A percentile compares a stretch with the other conserved stretches of the same genome.
These are phyloP conservation scores for Ceyx erithaca DNA, from an alignment of 2,797 vertebrate species.

Conservation along the genomic window DNA sequence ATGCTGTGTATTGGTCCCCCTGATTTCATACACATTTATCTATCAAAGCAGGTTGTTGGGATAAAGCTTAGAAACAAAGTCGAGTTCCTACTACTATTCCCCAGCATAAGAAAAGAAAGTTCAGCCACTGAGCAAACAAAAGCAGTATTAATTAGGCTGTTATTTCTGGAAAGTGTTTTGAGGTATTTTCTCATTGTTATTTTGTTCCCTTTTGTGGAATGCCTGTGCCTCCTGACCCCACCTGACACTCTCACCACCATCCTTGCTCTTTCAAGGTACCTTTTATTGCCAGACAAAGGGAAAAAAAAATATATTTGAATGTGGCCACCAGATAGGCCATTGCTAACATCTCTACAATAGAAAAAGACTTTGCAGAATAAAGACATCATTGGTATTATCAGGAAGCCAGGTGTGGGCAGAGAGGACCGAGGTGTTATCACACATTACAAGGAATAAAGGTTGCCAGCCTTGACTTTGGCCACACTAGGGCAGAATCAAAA, in stretches of 20 bases:
- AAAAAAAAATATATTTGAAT: slow-evolving; percentile 60
- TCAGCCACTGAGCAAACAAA: slow-evolving; percentile 43
- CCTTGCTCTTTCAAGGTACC: slow-evolving; percentile 52
- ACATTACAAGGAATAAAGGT: slow-evolving; percentile 18
- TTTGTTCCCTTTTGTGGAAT: slow-evolving; percentile 31
- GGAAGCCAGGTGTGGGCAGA: neutral
- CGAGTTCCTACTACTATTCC: neutral
- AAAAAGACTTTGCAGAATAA: slow-evolving; percentile 13
- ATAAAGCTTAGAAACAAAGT: slow-evolving; percentile 45
- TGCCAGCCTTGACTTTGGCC: slow-evolving; percentile 13
- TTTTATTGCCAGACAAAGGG: slow-evolving; percentile 59
- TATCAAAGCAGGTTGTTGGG: slow-evolving; percentile 32
- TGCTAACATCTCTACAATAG: slow-evolving; percentile 8
- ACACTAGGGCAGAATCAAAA: neutral
- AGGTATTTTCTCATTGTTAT: slow-evolving; percentile 50
- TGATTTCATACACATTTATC: slow-evolving; percentile 7
- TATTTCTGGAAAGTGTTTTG: slow-evolving; percentile 55
- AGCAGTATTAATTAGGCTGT: slow-evolving; percentile 42
- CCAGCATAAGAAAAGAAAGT: neutral
- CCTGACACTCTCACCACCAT: slow-evolving; percentile 57
- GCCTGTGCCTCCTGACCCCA: neutral
- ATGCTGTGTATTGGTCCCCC: slow-evolving; percentile 4
- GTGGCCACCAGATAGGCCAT: slow-evolving; percentile 2
- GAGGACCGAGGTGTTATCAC: neutral
- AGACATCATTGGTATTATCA: neutral